Base-by-base conservation (phyloP, 2,113 vertebrate genomes). In the Hypomesus transpacificus region DNA sequence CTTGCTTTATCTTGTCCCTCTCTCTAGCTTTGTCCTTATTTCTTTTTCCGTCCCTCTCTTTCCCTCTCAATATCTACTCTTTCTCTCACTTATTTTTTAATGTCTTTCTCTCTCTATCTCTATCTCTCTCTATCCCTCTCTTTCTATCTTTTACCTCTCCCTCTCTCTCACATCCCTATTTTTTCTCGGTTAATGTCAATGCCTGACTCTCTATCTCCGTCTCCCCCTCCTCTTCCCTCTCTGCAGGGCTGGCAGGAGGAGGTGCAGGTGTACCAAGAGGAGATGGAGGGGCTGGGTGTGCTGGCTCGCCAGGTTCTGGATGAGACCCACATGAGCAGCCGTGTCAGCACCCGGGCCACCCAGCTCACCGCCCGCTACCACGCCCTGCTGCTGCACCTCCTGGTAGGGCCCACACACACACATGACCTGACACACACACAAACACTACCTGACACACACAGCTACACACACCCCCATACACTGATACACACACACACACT, bases 241-340 rank as follows among this genome's bases (percentile, higher is more conserved):
- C 4, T 4, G 57, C 77, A 99, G 97, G 94, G 92, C 68, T 97
- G 95, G 94, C 95, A 96, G 51, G 95, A 95, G 74, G 97, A 98
- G 68, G 92, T 95, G 63, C 75, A 91, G 46, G 17, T 93, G 0
- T 94, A 94, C 80, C 96, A 95, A 82, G 94, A 95, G 22, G 96
- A 99, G 69, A 94, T 99, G 73, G 96, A 98, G 73, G 95, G 94
- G 39, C 93, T 98, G 18, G 94, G 94, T 1, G 57, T 93, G 0
- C 85, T 96, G 71, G 95, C 95, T 16, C 96, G 98, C 88, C 94
- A 98, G 86, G 91, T 99, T 72, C 84, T 98, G 67, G 95, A 98
- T 14, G 95, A 96, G 84, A 94, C 90, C 53, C 94, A 92, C 1
- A 90, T 94, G 59, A 93, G 89, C 84, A 94, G 94, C 84, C 82